phyloP scores from a whole-genome alignment of 2,888 invertebrate genomes.

The Drosophila ezoana region DNA sequence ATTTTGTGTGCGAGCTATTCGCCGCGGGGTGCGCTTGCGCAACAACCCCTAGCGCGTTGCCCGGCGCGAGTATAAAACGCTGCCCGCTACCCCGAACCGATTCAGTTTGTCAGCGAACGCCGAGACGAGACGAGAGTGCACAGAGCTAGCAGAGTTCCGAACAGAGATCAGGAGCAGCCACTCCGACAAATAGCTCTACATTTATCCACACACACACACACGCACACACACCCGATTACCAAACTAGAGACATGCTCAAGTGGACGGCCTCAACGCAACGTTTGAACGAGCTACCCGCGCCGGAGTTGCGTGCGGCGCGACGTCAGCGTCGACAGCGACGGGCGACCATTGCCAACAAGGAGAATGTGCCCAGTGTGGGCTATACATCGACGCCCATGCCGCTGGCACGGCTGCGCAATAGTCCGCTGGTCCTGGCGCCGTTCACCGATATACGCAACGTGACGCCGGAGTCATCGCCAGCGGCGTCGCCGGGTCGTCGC shows the following conservation, averaged over 20 bases:
- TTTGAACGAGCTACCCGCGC: constrained; percentile 55
- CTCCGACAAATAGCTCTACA: constrained; percentile 21
- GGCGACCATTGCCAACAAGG: constrained; percentile 82
- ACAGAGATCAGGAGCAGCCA: constrained; percentile 23
- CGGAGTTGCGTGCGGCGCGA: constrained; percentile 34
- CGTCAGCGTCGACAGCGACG: constrained; percentile 71
- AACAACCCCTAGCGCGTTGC: constrained; percentile 63
- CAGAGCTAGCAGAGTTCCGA: constrained; percentile 15
- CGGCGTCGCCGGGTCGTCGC: constrained; percentile 1
- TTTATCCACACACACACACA: constrained; percentile 2
- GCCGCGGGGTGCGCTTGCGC: constrained; percentile 66
- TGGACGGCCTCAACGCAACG: constrained; percentile 83
- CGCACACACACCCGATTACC: constrained; percentile 2
- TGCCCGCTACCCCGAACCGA: constrained; percentile 45
- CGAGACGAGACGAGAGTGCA: constrained; percentile 40
- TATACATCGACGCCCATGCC: constrained; percentile 81
- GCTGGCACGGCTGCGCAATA: constrained; percentile 57
- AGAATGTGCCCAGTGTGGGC: constrained; percentile 69
- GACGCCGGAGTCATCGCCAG: constrained; percentile 60
- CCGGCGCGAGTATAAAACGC: constrained; percentile 60
- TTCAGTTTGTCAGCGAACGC: constrained; percentile 83
- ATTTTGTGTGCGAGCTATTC: constrained; percentile 15
- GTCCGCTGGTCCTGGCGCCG: constrained; percentile 79
- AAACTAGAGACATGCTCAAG: constrained; percentile 76
- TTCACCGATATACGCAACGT: constrained; percentile 79